phyloP scores from a whole-genome alignment of 2,113 vertebrate genomes.

The Fukomys damarensis region DNA sequence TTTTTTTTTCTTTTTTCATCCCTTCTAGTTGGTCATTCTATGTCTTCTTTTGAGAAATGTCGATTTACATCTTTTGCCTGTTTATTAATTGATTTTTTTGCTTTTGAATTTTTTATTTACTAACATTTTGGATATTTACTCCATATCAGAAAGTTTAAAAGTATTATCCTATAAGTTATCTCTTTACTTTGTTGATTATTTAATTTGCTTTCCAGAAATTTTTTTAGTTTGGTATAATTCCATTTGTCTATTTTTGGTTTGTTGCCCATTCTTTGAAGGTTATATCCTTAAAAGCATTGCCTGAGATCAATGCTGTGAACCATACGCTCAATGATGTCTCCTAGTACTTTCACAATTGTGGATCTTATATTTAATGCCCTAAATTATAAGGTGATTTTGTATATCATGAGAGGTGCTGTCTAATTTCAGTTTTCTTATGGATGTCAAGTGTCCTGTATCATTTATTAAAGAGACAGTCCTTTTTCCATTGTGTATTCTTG shows the following conservation, averaged over 20 bases:
- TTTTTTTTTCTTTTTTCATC: no score
- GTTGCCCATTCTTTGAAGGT: not conserved
- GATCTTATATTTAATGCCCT: not conserved
- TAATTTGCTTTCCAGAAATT: not conserved
- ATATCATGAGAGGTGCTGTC: not conserved
- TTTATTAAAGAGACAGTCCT: no score
- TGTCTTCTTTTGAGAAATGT: no score
- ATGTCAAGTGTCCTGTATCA: no score
- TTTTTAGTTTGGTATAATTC: not conserved
- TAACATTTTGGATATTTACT: not conserved
- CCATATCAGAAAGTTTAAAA: no score
- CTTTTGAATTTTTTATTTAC: not conserved
- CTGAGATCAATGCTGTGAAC: not conserved
- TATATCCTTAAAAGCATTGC: not conserved
- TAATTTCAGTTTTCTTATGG: no score
- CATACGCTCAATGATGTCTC: not conserved
- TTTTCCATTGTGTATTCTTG: no score
- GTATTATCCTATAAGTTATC: no score
- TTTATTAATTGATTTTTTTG: not conserved
- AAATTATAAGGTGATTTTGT: not conserved
- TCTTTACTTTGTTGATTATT: not conserved
- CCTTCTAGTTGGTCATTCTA: no score
- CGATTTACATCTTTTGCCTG: not conserved
- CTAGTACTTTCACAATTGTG: no score
- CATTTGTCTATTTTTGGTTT: no score